phyloP scores from a whole-genome alignment of 2,888 invertebrate genomes.

The Ernsta delagoae region DNA sequence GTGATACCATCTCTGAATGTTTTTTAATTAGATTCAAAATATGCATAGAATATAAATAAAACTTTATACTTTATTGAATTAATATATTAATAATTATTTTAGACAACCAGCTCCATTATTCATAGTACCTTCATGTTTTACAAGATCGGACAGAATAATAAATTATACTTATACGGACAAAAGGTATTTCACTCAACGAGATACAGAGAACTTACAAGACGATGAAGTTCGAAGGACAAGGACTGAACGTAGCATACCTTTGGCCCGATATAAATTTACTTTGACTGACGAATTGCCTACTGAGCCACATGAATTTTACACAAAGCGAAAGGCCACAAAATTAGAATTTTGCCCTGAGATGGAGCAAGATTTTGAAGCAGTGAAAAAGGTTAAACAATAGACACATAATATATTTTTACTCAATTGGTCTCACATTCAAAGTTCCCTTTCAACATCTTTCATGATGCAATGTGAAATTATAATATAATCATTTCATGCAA shows the following conservation, averaged over 20 bases:
- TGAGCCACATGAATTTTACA: slow-evolving; percentile 84
- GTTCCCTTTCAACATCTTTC: background rate
- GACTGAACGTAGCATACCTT: slow-evolving; percentile 68
- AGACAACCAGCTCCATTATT: slow-evolving; percentile 84
- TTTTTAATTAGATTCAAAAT: too few species aligned
- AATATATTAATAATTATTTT: slow-evolving; percentile 39
- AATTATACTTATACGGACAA: slow-evolving; percentile 69
- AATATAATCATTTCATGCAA: too few species aligned
- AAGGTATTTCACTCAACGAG: slow-evolving; percentile 51
- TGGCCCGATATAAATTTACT: slow-evolving; percentile 87
- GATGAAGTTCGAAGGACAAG: slow-evolving; percentile 63
- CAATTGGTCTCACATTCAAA: background rate
- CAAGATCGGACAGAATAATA: slow-evolving; percentile 88
- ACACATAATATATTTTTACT: too few species aligned
- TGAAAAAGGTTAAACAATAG: slow-evolving; percentile 70
- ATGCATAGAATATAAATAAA: too few species aligned
- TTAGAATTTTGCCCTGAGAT: slow-evolving; percentile 67
- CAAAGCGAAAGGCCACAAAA: slow-evolving; percentile 81
- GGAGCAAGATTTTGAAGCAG: slow-evolving; percentile 67
- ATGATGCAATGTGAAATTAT: too few species aligned
- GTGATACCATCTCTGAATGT: too few species aligned
- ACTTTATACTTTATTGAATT: too few species aligned
- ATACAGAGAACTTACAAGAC: slow-evolving; percentile 46
- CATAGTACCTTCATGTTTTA: slow-evolving; percentile 91
- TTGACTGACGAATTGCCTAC: slow-evolving; percentile 86